Conservation (phyloP, 2,888 invertebrate genomes). For the Embidobia sp. region DNA sequence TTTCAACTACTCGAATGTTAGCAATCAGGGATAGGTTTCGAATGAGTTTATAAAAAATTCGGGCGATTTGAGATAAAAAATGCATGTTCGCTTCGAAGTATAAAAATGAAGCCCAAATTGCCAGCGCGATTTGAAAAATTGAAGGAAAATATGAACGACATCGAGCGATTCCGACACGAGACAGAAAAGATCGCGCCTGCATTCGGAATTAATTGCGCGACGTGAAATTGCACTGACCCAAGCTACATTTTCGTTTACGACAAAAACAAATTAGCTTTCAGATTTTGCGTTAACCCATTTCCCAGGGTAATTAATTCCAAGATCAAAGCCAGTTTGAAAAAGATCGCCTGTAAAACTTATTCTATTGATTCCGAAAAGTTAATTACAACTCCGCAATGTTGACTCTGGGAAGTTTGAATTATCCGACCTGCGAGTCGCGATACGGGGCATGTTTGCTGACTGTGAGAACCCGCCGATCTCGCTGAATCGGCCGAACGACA, state of each 20-base stretch:
- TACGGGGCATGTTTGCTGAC: conserved; percentile 24
- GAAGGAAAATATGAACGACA: no score
- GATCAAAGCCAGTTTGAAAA: not conserved
- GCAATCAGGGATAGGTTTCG: no score
- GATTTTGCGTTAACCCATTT: conserved; percentile 1
- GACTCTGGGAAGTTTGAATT: conserved; percentile 34
- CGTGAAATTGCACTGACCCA: no score
- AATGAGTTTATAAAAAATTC: no score
- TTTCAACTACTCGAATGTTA: no score
- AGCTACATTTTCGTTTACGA: no score
- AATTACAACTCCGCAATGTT: conserved; percentile 24
- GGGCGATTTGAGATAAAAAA: no score
- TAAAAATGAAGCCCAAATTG: no score
- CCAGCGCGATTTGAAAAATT: no score
- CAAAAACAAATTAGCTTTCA: not conserved
- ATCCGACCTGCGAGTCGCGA: conserved; percentile 9
- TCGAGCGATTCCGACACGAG: no score
- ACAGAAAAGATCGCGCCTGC: not conserved
- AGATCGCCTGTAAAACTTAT: conserved; percentile 1
- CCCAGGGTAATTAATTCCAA: not conserved
- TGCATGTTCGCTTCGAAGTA: no score
- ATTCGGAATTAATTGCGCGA: not conserved
- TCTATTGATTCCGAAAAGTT: conserved; percentile 19
- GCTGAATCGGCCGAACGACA: conserved; percentile 18
- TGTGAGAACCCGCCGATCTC: conserved; percentile 33